Percentiles rank a stretch among this genome's conserved stretches.
These are phyloP conservation scores for Serranus cabrilla DNA, from an alignment of 2,797 vertebrate species.

Conservation along the genomic window DNA sequence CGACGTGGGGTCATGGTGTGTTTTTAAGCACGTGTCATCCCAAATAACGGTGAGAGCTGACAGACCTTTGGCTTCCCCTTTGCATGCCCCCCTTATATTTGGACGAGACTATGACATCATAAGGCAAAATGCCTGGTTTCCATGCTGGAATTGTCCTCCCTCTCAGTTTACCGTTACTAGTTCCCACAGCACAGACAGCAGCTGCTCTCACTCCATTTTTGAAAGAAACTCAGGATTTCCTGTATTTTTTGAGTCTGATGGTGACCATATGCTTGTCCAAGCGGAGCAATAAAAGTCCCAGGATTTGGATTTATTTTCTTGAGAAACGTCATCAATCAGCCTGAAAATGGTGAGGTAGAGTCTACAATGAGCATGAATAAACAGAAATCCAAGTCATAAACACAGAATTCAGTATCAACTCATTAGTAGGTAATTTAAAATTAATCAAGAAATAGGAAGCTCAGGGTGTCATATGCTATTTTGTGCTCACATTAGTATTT, in stretches of 20 bases:
- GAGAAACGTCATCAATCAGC: slow-evolving; percentile 73
- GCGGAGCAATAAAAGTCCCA: slow-evolving; percentile 72
- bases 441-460: slow-evolving; percentile 21
- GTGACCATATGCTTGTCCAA: slow-evolving; percentile 80
- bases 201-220: slow-evolving; percentile 75
- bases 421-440: slow-evolving; percentile 34
- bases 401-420: slow-evolving; percentile 29
- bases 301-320: slow-evolving; percentile 73
- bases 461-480: slow-evolving; percentile 8
- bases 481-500: slow-evolving; percentile 23
- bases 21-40: slow-evolving; percentile 75
- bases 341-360: slow-evolving; percentile 48
- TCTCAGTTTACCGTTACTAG: slow-evolving; percentile 62
- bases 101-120: slow-evolving; percentile 84
- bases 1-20: slow-evolving; percentile 74
- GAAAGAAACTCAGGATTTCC: slow-evolving; percentile 77
- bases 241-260: slow-evolving; percentile 66
- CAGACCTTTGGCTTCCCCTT: slow-evolving; percentile 71
- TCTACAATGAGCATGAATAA: slow-evolving; percentile 45
- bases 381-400: slow-evolving; percentile 41
- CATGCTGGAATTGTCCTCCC: slow-evolving; percentile 55
- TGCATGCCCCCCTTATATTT: slow-evolving; percentile 67
- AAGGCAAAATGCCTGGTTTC: slow-evolving; percentile 78
- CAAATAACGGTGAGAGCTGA: slow-evolving; percentile 79
- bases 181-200: slow-evolving; percentile 69